Conservation (phyloP, 53 echinoderm and acorn worm genomes). For the Stichopus horrens region DNA sequence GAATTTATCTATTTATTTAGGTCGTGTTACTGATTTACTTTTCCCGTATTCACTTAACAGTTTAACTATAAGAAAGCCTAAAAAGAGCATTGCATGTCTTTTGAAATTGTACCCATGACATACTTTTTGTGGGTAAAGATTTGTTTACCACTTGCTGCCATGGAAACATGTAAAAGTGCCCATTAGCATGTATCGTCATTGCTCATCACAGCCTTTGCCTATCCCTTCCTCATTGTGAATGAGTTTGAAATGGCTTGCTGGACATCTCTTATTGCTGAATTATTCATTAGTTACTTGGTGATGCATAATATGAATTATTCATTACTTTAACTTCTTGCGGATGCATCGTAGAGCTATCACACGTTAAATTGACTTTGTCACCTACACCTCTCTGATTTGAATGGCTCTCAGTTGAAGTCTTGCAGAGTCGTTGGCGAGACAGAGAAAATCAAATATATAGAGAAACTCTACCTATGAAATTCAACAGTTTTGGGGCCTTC, state of each 20-base stretch:
- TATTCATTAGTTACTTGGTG: not conserved
- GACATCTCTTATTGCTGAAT: too few species aligned
- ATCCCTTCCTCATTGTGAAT: too few species aligned
- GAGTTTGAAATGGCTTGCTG: too few species aligned
- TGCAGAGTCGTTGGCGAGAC: not conserved
- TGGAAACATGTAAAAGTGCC: not conserved
- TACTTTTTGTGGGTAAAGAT: too few species aligned
- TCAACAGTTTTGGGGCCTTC: constrained; percentile 36
- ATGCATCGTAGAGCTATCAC: constrained; percentile 24
- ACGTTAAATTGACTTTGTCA: constrained; percentile 40
- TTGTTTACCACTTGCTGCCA: not conserved
- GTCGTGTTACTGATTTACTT: too few species aligned
- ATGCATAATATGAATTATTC: not conserved
- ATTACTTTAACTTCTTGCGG: not conserved
- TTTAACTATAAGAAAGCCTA: too few species aligned
- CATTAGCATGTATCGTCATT: too few species aligned
- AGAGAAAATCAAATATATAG: constrained; percentile 4
- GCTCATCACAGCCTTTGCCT: too few species aligned
- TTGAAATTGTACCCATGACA: too few species aligned
- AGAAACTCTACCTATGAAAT: constrained; percentile 36
- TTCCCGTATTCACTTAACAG: too few species aligned
- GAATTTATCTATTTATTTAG: too few species aligned
- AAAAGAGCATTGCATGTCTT: too few species aligned
- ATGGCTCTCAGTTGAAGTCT: not conserved
- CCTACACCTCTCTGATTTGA: constrained; percentile 27